Evolutionary conservation across 2,797 vertebrate species (phyloP).

Genomic region (Pipistrellus pygmaeus): DNA sequence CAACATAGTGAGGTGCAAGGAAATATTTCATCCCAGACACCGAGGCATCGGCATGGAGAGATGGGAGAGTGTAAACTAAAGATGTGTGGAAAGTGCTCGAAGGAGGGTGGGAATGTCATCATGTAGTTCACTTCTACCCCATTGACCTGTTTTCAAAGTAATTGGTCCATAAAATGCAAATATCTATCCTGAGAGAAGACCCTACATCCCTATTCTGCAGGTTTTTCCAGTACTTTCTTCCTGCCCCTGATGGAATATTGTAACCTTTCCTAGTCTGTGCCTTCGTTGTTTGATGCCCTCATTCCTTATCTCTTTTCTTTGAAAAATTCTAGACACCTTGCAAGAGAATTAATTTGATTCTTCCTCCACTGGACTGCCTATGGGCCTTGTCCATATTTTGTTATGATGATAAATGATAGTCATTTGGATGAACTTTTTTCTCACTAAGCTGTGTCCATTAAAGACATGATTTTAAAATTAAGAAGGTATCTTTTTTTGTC

Average conservation of each 20-base stretch:
- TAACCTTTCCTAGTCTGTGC: not conserved
- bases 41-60: too few relatives aligned
- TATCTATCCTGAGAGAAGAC: not conserved
- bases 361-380: not conserved
- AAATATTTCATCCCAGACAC: too few relatives aligned
- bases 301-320: not conserved
- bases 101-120: too few relatives aligned
- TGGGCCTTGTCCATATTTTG: not conserved
- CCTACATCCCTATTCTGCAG: too few relatives aligned
- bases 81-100: too few relatives aligned
- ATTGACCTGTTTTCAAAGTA: not conserved
- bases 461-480: too few relatives aligned
- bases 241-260: not conserved
- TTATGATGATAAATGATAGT: not conserved
- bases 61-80: too few relatives aligned
- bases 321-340: not conserved
- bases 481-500: not conserved
- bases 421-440: not conserved
- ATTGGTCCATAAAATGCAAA: not conserved
- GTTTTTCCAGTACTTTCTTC: not conserved
- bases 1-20: too few relatives aligned
- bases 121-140: not conserved
- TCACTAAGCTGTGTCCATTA: not conserved
- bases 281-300: not conserved
- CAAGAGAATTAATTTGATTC: not conserved